These are phyloP conservation scores for Watsonalla binaria DNA, from an alignment of 2,888 invertebrate species.

Conservation along the genomic window DNA sequence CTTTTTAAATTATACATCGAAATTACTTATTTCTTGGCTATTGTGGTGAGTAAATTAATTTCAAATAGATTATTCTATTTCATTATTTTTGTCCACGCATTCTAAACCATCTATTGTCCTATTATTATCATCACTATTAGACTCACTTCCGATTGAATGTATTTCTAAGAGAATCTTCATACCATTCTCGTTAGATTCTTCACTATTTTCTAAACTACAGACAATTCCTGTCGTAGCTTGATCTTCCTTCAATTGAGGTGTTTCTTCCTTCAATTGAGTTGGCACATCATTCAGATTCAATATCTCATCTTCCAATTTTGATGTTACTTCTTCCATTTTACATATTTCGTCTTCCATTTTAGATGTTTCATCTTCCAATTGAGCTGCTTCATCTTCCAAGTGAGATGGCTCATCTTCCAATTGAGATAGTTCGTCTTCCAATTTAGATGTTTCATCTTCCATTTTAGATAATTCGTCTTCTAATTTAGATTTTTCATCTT, in stretches of 20 bases:
- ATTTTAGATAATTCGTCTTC: too few relatives aligned
- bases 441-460: too few relatives aligned
- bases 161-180: conserved; percentile 48
- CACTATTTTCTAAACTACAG: background rate
- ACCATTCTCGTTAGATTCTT: background rate
- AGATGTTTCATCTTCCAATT: too few relatives aligned
- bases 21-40: too few relatives aligned
- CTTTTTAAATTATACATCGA: too few relatives aligned
- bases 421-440: too few relatives aligned
- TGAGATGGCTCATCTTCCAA: too few relatives aligned
- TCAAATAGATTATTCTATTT: background rate
- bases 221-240: conserved; percentile 1
- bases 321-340: too few relatives aligned
- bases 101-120: background rate
- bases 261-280: background rate
- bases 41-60: background rate
- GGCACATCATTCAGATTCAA: background rate
- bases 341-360: too few relatives aligned
- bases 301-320: too few relatives aligned
- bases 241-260: conserved; percentile 8
- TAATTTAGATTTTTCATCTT: too few relatives aligned
- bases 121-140: conserved; percentile 2
- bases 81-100: background rate
- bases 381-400: too few relatives aligned
- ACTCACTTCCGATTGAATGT: conserved; percentile 21